Conservation (phyloP, 2,888 invertebrate genomes). For the Microctonus aethiopoides region DNA sequence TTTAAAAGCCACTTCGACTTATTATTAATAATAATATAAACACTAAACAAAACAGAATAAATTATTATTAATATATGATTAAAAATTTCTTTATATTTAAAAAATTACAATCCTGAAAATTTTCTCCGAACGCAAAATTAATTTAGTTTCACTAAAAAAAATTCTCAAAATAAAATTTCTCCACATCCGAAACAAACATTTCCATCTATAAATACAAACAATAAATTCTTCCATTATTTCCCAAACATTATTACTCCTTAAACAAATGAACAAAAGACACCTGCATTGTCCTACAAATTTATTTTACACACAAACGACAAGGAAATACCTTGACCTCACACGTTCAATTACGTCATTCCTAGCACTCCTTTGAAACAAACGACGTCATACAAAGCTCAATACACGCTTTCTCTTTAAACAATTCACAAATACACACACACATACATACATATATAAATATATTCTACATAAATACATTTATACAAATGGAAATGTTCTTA, state of each 20-base stretch:
- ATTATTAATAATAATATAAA: no score
- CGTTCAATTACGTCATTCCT: not conserved
- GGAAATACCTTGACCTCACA: conserved; percentile 9
- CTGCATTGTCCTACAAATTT: conserved; percentile 11
- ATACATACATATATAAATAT: not conserved
- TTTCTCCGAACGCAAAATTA: no score
- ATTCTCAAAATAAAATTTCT: no score
- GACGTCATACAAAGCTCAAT: conserved; percentile 30
- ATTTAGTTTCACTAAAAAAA: no score
- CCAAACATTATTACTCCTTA: no score
- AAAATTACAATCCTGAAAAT: no score
- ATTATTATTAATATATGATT: no score
- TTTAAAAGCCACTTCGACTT: no score
- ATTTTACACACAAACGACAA: conserved; percentile 1
- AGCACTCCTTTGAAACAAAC: conserved; percentile 2
- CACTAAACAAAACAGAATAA: no score
- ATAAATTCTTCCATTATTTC: not conserved
- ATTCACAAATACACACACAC: not conserved
- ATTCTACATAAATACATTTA: not conserved
- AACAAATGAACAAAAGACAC: not conserved
- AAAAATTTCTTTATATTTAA: no score
- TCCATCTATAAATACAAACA: no score
- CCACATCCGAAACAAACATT: no score
- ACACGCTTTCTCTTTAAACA: not conserved
- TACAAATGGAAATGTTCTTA: conserved; percentile 44